phyloP scores from a whole-genome alignment of 2,797 vertebrate species.

The Falco cherrug region DNA sequence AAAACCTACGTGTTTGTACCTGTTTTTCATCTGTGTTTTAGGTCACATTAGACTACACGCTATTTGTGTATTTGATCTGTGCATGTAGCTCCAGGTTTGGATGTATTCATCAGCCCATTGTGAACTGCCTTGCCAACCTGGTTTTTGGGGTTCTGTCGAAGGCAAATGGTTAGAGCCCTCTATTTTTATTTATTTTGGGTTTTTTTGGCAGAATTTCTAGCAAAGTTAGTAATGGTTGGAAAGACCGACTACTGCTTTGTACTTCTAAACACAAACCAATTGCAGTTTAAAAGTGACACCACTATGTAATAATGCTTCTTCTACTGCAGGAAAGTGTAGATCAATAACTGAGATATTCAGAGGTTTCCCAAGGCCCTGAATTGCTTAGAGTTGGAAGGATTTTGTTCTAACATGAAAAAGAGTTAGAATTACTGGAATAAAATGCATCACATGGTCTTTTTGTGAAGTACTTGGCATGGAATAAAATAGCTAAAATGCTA shows the following conservation, averaged over 20 bases:
- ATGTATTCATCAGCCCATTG: neutral
- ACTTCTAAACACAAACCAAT: neutral
- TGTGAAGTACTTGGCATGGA: neutral
- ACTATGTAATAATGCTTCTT: neutral
- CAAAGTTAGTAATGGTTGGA: neutral
- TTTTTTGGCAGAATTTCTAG: neutral
- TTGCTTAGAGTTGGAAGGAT: neutral
- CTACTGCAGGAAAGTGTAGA: neutral
- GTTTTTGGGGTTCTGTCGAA: neutral
- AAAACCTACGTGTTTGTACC: neutral
- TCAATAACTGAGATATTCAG: neutral
- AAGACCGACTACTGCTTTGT: neutral
- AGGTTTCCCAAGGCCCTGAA: neutral
- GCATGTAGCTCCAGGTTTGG: neutral
- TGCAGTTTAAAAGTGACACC: neutral
- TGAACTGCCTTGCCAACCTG: neutral
- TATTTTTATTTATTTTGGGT: neutral
- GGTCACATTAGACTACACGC: neutral
- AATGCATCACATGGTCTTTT: neutral
- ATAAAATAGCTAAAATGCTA: neutral
- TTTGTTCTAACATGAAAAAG: neutral
- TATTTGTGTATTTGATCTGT: neutral
- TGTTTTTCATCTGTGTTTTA: neutral
- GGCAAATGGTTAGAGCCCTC: neutral
- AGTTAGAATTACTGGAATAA: neutral